Base-by-base conservation (phyloP, 2,888 invertebrate species). In the Enchytraeus crypticus region DNA sequence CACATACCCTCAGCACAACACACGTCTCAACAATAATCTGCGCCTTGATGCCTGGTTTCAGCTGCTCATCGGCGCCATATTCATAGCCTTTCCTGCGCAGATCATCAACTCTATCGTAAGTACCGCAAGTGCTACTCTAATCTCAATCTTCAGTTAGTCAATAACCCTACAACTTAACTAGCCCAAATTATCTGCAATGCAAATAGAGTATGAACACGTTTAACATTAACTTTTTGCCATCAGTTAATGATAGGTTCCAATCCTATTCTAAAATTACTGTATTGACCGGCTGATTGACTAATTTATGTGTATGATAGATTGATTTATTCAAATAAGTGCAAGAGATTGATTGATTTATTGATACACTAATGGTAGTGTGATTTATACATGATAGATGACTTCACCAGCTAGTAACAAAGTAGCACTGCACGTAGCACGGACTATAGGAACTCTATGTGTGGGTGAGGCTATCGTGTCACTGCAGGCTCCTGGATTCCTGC, bases 401-500 rank as follows among this genome's bases (percentile, higher is more conserved):
- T 11, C 38, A 18, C 38, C 38, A 18, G 38, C 11, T 38, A 11
- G 11, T 18, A 49, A 43, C 46, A 61, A 53, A 53, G 62, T 66
- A 21, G 55, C 61, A 26, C 43, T 61, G 5, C 65, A 67, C 47
- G 30, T 68, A 26, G 34, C 57, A 32, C 51, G 68, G 2, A 27
- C 51, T 47, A 53, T 64, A 32, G 68, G 65, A 27, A 53, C 61
- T 1, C 26, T 60, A n/a, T 38, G 51, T 5, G 34, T 68, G 11
- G 64, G 66, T n/a, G 58, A 61, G 11, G 62, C 59, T 8, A 54
- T 68, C 38, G 34, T 65, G 18, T 61, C 66, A 21, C 57, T 68
- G 18, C 68, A 65, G 47, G 63, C 68, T 27, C 66, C 68, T 4
- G 68, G 68, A 30, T 68, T 67, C 55, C 66, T 68, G 27, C 68